phyloP scores from a whole-genome alignment of 2,888 invertebrate genomes.

The Apantesis nais region DNA sequence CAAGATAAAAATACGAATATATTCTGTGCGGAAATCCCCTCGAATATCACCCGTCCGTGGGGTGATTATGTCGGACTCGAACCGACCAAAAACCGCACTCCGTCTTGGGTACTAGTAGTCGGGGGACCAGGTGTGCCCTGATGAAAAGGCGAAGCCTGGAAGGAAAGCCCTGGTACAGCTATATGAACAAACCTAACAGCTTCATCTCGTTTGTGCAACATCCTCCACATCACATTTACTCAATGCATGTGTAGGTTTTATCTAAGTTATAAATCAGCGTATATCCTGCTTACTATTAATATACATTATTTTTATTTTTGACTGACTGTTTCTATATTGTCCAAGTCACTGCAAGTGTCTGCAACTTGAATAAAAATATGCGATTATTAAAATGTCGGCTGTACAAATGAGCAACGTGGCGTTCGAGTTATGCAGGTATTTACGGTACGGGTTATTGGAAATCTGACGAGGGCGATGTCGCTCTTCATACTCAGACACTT shows the following conservation, averaged over 20 bases:
- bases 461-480: conserved; percentile 48
- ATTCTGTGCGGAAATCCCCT: too few relatives aligned
- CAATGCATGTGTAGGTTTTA: not conserved
- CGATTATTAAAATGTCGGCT: conserved; percentile 80
- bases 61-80: too few relatives aligned
- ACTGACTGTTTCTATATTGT: conserved; percentile 1
- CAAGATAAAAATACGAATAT: too few relatives aligned
- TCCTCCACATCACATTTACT: not conserved
- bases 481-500: conserved; percentile 34
- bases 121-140: too few relatives aligned
- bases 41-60: too few relatives aligned
- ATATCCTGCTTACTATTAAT: not conserved
- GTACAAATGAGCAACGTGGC: conserved; percentile 75
- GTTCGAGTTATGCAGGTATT: conserved; percentile 71
- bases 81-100: too few relatives aligned
- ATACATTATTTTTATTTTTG: not conserved
- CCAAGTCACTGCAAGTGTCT: conserved; percentile 31
- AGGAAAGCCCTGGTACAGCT: too few relatives aligned
- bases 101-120: too few relatives aligned
- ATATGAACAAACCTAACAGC: too few relatives aligned
- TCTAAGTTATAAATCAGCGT: not conserved
- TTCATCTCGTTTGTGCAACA: not conserved
- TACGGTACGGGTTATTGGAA: conserved; percentile 73
- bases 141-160: too few relatives aligned
- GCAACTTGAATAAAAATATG: conserved; percentile 72